Conservation (phyloP, 2,113 vertebrate species). For the Larimichthys crocea region DNA sequence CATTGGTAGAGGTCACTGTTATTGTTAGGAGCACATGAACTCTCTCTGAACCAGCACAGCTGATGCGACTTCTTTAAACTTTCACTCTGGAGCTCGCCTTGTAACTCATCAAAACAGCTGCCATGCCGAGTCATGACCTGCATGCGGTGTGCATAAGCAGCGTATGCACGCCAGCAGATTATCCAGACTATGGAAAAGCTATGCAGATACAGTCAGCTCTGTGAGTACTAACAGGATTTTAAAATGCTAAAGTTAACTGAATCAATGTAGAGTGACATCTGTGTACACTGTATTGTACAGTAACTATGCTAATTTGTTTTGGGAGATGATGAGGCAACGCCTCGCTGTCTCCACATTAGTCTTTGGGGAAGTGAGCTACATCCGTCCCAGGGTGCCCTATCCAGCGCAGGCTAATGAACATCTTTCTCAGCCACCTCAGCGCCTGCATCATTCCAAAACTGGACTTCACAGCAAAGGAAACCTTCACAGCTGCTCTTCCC, state of each 20-base stretch:
- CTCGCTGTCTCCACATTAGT: constrained; percentile 15
- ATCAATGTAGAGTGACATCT: not conserved
- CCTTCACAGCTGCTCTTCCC: constrained; percentile 44
- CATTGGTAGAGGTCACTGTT: constrained; percentile 52
- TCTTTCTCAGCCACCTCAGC: constrained; percentile 25
- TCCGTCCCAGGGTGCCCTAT: constrained; percentile 42
- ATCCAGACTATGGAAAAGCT: not conserved
- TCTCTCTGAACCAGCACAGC: constrained; percentile 25
- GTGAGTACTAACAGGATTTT: not conserved
- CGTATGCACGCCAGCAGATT: not conserved
- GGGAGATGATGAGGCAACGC: constrained; percentile 8
- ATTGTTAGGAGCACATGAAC: not conserved
- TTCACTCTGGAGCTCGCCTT: constrained; percentile 23
- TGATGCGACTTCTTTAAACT: constrained; percentile 49
- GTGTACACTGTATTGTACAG: not conserved
- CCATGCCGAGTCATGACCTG: constrained; percentile 41
- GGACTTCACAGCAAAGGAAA: constrained; percentile 53
- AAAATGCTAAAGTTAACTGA: not conserved
- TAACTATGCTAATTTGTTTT: not conserved
- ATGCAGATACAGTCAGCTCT: not conserved
- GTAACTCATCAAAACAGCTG: constrained; percentile 51
- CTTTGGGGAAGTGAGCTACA: constrained; percentile 69
- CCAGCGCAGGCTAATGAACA: constrained; percentile 60
- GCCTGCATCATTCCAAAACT: constrained; percentile 50
- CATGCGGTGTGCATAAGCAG: constrained; percentile 21